Evolutionary conservation across 2,797 vertebrate species (phyloP).

Genomic region (Gymnocypris eckloni): DNA sequence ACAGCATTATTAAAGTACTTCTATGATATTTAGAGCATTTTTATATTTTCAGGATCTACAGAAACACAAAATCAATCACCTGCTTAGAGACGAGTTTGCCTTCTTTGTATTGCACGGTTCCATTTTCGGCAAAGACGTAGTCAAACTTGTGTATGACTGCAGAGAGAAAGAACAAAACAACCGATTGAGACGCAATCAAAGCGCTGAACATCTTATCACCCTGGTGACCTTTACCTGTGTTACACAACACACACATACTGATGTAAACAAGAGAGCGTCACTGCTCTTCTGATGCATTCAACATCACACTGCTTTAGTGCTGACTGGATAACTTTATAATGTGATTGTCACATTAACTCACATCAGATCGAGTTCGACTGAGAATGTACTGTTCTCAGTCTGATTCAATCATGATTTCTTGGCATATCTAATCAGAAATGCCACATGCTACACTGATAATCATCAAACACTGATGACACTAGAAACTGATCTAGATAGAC

Average conservation of each 20-base stretch:
- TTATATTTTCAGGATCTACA: background rate
- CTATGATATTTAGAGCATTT: background rate
- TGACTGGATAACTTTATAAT: background rate
- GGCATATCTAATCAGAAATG: constrained; percentile 5
- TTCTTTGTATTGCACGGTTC: constrained; percentile 96
- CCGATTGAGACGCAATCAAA: constrained; percentile 34
- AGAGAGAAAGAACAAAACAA: constrained; percentile 34
- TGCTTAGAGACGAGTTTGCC: constrained; percentile 92
- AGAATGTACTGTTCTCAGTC: background rate
- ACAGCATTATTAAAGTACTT: background rate
- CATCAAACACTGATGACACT: background rate
- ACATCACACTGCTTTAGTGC: background rate
- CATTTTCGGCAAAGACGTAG: constrained; percentile 97
- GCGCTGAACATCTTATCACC: background rate
- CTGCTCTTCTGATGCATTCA: background rate
- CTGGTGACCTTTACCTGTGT: constrained; percentile 4
- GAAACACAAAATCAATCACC: constrained; percentile 70
- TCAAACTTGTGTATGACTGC: constrained; percentile 95
- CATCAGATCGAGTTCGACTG: background rate
- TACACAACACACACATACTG: background rate
- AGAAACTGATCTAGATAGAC: background rate
- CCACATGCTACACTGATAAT: background rate
- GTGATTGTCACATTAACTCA: background rate
- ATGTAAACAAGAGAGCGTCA: background rate
- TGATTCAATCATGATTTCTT: background rate